Conservation (phyloP, 2,113 vertebrate species). For the Lucifuga dentata region DNA sequence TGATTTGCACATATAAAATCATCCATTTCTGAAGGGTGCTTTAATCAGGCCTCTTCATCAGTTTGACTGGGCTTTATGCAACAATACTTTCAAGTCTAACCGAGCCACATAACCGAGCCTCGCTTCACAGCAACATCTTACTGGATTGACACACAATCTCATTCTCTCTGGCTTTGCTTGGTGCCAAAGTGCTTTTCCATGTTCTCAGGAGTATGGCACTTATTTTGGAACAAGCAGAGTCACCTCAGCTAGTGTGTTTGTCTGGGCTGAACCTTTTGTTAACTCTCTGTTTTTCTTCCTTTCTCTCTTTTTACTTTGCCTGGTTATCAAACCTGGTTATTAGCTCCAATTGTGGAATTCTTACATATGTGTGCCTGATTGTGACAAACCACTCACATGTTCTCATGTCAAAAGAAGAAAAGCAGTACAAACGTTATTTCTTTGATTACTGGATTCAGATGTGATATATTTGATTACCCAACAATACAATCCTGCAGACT, state of each 20-base stretch:
- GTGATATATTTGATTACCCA: no score
- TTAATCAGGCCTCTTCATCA: slow-evolving; percentile 21
- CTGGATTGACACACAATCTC: slow-evolving; percentile 41
- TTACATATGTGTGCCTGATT: no score
- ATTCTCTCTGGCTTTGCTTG: slow-evolving; percentile 18
- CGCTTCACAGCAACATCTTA: slow-evolving; percentile 8
- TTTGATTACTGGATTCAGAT: no score
- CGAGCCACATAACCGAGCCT: neutral
- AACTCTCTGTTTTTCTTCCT: neutral
- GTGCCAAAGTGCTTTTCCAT: slow-evolving; percentile 54
- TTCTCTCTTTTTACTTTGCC: neutral
- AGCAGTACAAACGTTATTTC: no score
- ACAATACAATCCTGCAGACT: no score
- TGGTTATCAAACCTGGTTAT: neutral
- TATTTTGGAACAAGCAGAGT: slow-evolving; percentile 30
- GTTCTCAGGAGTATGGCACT: slow-evolving; percentile 41
- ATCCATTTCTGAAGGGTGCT: slow-evolving; percentile 26
- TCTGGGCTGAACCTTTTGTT: slow-evolving; percentile 24
- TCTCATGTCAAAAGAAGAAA: no score
- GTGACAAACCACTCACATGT: no score
- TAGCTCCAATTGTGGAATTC: no score
- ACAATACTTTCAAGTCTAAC: slow-evolving; percentile 36
- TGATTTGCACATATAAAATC: slow-evolving; percentile 51
- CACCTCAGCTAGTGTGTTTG: slow-evolving; percentile 45
- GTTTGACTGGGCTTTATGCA: slow-evolving; percentile 25